Percentiles rank a stretch among this genome's conserved stretches.
Evolutionary conservation across 1,140 invertebrate genomes (phyloP).

Genomic region (Pemphigus obesinymphae): DNA sequence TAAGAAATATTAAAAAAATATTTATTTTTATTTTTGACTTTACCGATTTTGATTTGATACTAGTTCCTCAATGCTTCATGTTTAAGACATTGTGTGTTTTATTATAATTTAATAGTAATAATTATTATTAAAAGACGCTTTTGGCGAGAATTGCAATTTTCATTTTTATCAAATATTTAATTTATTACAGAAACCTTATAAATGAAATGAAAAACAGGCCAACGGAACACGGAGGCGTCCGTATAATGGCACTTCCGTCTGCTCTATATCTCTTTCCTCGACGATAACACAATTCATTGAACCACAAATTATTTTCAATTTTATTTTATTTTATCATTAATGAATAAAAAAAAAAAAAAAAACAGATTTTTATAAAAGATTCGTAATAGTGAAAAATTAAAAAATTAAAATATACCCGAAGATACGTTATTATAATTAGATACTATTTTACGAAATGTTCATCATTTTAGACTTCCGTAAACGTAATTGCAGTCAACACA

Average conservation of each 20-base stretch:
- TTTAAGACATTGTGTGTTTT: no score
- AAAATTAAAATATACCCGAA: no score
- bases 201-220: constrained; percentile 31
- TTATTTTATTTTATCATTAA: neutral
- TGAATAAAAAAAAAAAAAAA: neutral
- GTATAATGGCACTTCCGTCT: constrained; percentile 8
- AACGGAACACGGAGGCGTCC: constrained; percentile 35
- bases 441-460: no score
- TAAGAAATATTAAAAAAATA: no score
- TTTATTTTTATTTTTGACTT: no score
- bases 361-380: neutral
- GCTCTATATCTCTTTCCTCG: constrained; percentile 26
- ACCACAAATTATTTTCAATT: neutral
- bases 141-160: neutral
- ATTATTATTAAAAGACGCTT: neutral
- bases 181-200: constrained; percentile 36
- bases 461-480: no score
- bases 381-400: neutral
- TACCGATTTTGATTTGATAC: no score
- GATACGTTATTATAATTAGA: no score
- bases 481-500: no score
- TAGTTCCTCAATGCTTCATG: no score
- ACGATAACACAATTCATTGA: constrained; percentile 22
- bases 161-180: constrained; percentile 8
- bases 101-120: no score